Conservation (phyloP, 2,797 vertebrate species). For the Sebastes steindachneri region DNA sequence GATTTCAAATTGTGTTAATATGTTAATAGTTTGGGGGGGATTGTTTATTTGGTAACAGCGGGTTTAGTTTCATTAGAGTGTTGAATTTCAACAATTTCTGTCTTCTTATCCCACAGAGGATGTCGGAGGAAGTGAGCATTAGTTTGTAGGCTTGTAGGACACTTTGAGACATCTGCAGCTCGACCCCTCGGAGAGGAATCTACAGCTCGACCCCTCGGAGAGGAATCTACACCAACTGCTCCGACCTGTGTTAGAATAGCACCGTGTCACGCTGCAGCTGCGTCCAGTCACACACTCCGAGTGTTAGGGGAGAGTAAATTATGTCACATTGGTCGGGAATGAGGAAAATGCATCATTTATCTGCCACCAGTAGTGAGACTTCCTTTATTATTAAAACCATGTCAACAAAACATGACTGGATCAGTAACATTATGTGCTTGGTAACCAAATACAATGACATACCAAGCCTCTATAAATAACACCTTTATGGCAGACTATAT, state of each 20-base stretch:
- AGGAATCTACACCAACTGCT: slow-evolving; percentile 43
- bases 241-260: slow-evolving; percentile 67
- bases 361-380: background rate
- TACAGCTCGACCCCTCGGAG: slow-evolving; percentile 35
- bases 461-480: slow-evolving; percentile 59
- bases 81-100: background rate
- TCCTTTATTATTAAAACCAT: background rate
- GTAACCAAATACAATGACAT: slow-evolving; percentile 41
- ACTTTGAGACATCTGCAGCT: slow-evolving; percentile 44
- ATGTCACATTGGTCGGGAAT: background rate
- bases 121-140: slow-evolving; percentile 37
- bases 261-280: slow-evolving; percentile 62
- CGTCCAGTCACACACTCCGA: slow-evolving; percentile 10
- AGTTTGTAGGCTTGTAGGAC: slow-evolving; percentile 19
- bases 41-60: background rate
- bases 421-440: slow-evolving; percentile 25
- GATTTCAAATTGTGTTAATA: background rate
- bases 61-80: background rate
- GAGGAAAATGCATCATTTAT: slow-evolving; percentile 19
- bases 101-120: background rate
- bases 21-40: background rate
- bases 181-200: slow-evolving; percentile 52
- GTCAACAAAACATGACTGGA: background rate
- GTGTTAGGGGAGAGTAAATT: slow-evolving; percentile 1
- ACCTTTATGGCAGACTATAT: slow-evolving; percentile 58